Conservation (phyloP, 2,113 vertebrate genomes). For the Uria aalge region DNA sequence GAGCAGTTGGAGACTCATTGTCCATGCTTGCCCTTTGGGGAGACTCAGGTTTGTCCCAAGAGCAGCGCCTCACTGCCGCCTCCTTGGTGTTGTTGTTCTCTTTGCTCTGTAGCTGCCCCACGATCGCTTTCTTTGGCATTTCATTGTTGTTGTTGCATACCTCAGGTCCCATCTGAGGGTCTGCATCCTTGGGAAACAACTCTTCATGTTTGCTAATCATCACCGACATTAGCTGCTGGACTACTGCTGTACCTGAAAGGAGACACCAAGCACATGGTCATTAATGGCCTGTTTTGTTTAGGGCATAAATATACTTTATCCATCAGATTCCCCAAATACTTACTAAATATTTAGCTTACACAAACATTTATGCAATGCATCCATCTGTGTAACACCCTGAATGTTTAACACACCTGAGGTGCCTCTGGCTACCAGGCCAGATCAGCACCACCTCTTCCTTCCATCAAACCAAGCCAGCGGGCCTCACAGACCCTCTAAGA, state of each 20-base stretch:
- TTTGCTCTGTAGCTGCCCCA: conserved; percentile 81
- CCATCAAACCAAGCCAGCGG: background rate
- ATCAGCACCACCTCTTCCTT: background rate
- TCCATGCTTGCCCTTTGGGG: conserved; percentile 79
- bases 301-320: background rate
- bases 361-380: background rate
- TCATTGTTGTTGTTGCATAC: conserved; percentile 90
- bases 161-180: conserved; percentile 69
- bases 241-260: conserved; percentile 87
- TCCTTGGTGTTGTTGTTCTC: conserved; percentile 88
- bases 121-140: conserved; percentile 65
- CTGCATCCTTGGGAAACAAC: conserved; percentile 85
- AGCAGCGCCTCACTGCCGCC: conserved; percentile 76
- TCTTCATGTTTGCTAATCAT: conserved; percentile 89
- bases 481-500: background rate
- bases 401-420: background rate
- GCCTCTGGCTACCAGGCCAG: background rate
- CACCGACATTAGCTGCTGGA: conserved; percentile 96
- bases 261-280: background rate
- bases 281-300: background rate
- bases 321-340: background rate
- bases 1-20: conserved; percentile 74
- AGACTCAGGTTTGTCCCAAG: conserved; percentile 87
- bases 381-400: background rate
- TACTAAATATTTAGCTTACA: background rate